These are phyloP conservation scores for Chloroclysta siterata DNA, from an alignment of 2,888 invertebrate genomes.

Conservation along the genomic window DNA sequence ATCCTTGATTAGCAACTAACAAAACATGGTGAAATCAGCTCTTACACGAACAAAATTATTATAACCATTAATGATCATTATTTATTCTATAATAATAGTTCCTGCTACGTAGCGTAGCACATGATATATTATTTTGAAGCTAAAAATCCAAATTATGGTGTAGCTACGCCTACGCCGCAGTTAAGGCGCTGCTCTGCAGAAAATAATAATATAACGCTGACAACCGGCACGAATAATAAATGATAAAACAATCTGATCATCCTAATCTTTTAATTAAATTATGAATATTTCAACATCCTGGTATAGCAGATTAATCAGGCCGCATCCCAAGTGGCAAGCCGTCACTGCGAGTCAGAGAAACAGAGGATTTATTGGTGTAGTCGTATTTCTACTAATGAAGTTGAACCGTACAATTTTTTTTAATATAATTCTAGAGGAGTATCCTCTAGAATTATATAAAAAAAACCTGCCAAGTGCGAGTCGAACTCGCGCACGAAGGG, in stretches of 20 bases:
- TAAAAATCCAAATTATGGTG: too few species aligned
- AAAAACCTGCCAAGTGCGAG: too few species aligned
- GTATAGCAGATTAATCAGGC: slow-evolving; percentile 28
- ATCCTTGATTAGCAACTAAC: too few species aligned
- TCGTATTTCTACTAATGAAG: slow-evolving; percentile 10
- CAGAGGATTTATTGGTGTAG: slow-evolving; percentile 15
- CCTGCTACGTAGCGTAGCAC: too few species aligned
- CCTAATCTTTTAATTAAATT: slow-evolving; percentile 30
- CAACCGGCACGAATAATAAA: neutral
- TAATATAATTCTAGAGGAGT: too few species aligned
- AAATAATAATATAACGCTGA: neutral
- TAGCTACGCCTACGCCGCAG: neutral
- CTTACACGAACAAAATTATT: too few species aligned
- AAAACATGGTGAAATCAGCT: too few species aligned
- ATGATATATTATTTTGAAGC: too few species aligned
- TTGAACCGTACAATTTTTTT: neutral
- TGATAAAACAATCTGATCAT: neutral
- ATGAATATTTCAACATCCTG: slow-evolving; percentile 28
- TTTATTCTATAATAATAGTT: too few species aligned
- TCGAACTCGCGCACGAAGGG: too few species aligned
- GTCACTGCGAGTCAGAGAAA: slow-evolving; percentile 17
- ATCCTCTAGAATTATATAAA: too few species aligned
- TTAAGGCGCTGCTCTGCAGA: neutral
- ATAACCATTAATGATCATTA: too few species aligned
- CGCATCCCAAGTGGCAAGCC: slow-evolving; percentile 18